These are phyloP conservation scores for Mus minutoides DNA, from an alignment of 2,797 vertebrate genomes.

Conservation along the genomic window DNA sequence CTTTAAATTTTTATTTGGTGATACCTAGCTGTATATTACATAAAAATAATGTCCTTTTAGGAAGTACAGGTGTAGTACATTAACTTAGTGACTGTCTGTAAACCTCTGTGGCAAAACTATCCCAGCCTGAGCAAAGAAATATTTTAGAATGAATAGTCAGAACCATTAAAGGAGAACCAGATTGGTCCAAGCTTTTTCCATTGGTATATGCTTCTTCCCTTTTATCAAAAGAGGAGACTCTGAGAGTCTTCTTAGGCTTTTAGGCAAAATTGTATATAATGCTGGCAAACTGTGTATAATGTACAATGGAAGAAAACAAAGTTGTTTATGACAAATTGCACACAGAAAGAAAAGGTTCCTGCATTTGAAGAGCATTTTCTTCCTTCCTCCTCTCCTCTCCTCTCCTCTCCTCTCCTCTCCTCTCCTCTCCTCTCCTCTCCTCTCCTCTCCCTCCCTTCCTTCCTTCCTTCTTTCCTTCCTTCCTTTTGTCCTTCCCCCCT, in stretches of 20 bases:
- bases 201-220: not conserved
- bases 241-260: not conserved
- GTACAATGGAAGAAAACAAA: not conserved
- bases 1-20: not conserved
- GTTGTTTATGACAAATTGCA: not conserved
- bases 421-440: too few species aligned
- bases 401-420: too few species aligned
- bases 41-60: constrained; percentile 19
- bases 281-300: not conserved
- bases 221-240: too few species aligned
- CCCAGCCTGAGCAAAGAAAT: not conserved
- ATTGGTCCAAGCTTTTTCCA: not conserved
- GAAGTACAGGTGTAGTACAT: not conserved
- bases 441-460: too few species aligned
- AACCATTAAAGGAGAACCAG: not conserved
- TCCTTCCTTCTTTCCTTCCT: too few species aligned
- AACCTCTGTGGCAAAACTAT: not conserved
- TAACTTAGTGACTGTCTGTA: not conserved
- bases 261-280: not conserved
- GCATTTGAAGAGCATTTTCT: not conserved
- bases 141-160: not conserved
- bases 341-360: not conserved
- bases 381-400: too few species aligned
- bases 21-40: not conserved
- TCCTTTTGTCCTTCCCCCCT: not conserved